Conservation (phyloP, 2,888 invertebrate genomes). For the Mythimna albipuncta region DNA sequence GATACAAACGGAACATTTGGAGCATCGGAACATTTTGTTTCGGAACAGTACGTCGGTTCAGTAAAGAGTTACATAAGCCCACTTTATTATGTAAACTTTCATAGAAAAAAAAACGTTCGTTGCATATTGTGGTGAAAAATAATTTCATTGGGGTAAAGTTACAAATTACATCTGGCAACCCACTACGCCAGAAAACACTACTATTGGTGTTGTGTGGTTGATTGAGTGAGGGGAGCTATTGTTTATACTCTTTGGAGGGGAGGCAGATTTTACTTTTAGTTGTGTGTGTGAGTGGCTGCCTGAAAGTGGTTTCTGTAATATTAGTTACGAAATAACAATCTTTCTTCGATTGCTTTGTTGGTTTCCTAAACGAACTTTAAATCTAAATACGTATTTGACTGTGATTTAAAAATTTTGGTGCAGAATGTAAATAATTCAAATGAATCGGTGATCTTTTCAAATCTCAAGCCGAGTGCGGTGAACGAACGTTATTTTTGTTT, state of each 20-base stretch:
- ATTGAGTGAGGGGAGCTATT: too few relatives aligned
- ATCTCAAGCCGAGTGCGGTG: constrained; percentile 26
- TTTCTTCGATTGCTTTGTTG: background rate
- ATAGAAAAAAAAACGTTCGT: too few relatives aligned
- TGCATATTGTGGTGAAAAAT: background rate
- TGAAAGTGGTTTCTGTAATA: background rate
- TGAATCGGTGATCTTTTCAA: constrained; percentile 30
- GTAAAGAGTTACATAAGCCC: too few relatives aligned
- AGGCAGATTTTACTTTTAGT: background rate
- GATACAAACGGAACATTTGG: too few relatives aligned
- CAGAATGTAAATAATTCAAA: constrained; percentile 26
- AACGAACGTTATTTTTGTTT: constrained; percentile 69
- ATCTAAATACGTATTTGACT: background rate
- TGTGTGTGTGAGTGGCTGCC: background rate
- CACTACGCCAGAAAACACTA: background rate
- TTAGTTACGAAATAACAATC: constrained; percentile 18
- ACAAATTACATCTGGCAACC: background rate
- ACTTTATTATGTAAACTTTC: too few relatives aligned
- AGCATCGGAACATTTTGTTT: too few relatives aligned
- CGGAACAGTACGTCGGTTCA: too few relatives aligned
- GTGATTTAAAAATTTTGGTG: background rate
- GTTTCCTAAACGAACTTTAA: background rate
- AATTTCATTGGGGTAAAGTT: background rate
- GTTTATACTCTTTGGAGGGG: too few relatives aligned
- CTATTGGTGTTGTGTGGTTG: too few relatives aligned